Base-by-base conservation (phyloP, 2,113 vertebrate species). In the Brienomyrus brachyistius region DNA sequence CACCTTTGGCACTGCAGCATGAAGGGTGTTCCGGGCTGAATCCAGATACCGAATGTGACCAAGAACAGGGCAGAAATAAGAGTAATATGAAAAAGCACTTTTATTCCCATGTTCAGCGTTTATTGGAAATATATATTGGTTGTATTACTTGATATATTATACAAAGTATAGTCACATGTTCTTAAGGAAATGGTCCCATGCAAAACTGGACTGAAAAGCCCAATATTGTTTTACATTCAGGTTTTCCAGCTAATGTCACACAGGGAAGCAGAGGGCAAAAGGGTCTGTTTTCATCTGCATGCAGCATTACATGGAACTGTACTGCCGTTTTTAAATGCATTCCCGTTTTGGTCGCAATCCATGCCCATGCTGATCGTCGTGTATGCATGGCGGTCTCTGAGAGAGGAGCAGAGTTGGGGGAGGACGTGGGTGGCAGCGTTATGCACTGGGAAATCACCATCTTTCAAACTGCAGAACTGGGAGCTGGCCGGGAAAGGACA, bases 51-150 rank as follows among this genome's bases (percentile, higher is more conserved):
- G 27, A 45, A 82, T 3, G 43, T 82, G 27, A 88, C 50, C 31
- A 88, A 87, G 51, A 90, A n/a, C 45, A 74, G 35, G 13, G 35
- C 11, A 19, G 21, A 59, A 51, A 86, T 35, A 86, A 35, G 66
- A 9, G 11, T n/a, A 40, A 89, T 50, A 90, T 86, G 80, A 77
- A 85, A 87, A 77, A 48, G 89, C 50, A 35, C 59, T 9, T 48
- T 91, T 87, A 91, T 92, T 94, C 90, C 92, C 91, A 94, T 92
- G 89, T 91, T 91, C 90, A 88, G 86, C 87, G 90, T 96, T 96
- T 96, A 95, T 96, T 96, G 94, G 93, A 96, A 96, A 95, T 96
- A 95, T 96, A 95, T 92, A 94, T 93, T 89, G 93, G 86, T 93
- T 89, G 90, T 93, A 90, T 93, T 90, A 92, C 91, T 93, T 90